Base-by-base conservation (phyloP, 2,113 vertebrate species). In the Corythornis vintsioides region DNA sequence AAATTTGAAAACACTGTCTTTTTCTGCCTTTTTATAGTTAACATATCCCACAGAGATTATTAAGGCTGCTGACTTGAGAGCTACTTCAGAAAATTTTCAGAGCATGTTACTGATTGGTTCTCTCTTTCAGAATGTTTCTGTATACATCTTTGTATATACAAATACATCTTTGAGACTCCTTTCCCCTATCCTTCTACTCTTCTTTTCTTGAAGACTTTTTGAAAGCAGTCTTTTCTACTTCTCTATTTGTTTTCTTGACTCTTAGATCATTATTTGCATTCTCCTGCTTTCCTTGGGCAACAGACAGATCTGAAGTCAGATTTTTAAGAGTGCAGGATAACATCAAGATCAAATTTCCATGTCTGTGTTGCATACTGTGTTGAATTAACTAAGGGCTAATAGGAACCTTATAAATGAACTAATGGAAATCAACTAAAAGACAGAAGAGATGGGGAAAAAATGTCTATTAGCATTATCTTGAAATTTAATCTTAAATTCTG, bases 401-500 rank as follows among this genome's bases (percentile, higher is more conserved):
- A 72, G 7, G 15, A 92, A 29, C 20, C 61, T 75, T 72, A 14
- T n/a, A 84, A 92, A 72, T 25, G 73, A 92, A 29, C 29, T 45
- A 75, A 84, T 29, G 57, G 93, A 93, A 84, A 84, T 78, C 72
- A 88, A 66, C 86, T 83, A 92, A 86, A 88, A 92, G 66, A 45
- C 76, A 59, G 40, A 81, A 80, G 65, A 83, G n/a, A 67, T 20
- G 29, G 18, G 45, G 2, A 21, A 28, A 26, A 50, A 86, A 7
- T 52, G 28, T 57, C 50, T 90, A 69, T 92, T 94, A 90, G 15
- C 43, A 77, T 95, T 94, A 93, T 95, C 90, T 90, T 53, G 90
- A 86, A 93, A 95, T 71, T 76, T 88, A 78, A 86, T 94, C 88
- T 78, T 73, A 63, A 75, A 87, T 86, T 88, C 93, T 95, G 93